Evolutionary conservation across 1,140 invertebrate species (phyloP), one percentile per base, ranked within the genome.

Genomic region (Archivesica marissinica): DNA sequence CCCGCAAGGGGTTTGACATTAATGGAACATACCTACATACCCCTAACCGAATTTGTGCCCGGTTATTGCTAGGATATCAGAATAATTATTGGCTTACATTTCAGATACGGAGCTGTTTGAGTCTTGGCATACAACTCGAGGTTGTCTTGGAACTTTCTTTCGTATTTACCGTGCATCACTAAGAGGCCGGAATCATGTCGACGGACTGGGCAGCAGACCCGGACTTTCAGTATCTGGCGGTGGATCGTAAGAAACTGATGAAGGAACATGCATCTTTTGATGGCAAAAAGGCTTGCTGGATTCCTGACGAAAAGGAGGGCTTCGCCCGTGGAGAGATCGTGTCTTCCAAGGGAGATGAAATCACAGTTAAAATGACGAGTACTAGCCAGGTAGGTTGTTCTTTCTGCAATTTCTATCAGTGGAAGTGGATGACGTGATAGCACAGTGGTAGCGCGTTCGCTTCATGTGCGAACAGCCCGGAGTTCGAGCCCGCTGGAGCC

Each of bases 271-370:
- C 88, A 59, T 87, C 90, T 20, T 94, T 99, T 96, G 99, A 99
- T 96, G 98, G 97, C 94, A 99, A 99, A 96, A 99, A 99, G 95
- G 97, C 97, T 92, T 99, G 98, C 95, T 99, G 99, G 99, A 97
- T 99, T 83, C 98, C 98, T 85, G 97, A 99, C 94, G 97, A 99
- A 91, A 99, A 99, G 95, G 98, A 99, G 92, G 98, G 98, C 91
- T 99, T 98, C 95, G 92, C 99, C 91, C 96, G 98, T 94, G 98
- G 98, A 94, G 98, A 99, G 94, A 99, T 99, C 95, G 97, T 97
- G 95, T 98, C 97, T 90, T 99, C 98, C 94, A 99, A 99, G 95
- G 99, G 99, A 92, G 99, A 99, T 90, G 95, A 99, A 92, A 97
- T 99, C 94, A 97, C 97, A 94, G 98, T 99, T 91, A 92, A 92